These are phyloP conservation scores for Folsomia candida DNA, from an alignment of 2,888 invertebrate genomes.

Conservation along the genomic window DNA sequence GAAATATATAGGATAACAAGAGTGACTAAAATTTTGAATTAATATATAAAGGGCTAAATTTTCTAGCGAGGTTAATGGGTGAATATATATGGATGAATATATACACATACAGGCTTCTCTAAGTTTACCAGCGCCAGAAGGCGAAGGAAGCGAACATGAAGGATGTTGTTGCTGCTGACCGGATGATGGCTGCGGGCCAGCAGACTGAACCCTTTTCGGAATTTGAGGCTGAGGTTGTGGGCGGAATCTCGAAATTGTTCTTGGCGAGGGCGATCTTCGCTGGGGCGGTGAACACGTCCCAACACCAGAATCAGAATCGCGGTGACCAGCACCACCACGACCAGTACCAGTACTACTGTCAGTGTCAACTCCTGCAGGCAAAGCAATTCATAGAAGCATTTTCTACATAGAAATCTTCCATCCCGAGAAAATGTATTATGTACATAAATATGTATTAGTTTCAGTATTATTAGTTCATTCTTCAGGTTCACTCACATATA, in stretches of 20 bases:
- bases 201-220: constrained; percentile 2
- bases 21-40: too few species aligned
- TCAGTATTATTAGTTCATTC: not conserved
- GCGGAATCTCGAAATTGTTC: not conserved
- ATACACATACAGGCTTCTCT: constrained; percentile 35
- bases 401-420: constrained; percentile 9
- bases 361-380: constrained; percentile 39
- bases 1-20: too few species aligned
- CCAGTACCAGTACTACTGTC: constrained; percentile 40
- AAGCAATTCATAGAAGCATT: constrained; percentile 1
- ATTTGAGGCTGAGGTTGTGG: constrained; percentile 20
- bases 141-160: constrained; percentile 49
- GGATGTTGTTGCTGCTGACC: constrained; percentile 34
- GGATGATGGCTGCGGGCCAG: constrained; percentile 19
- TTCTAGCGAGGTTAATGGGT: too few species aligned
- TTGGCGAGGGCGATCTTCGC: constrained; percentile 41
- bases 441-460: not conserved
- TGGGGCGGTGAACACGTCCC: constrained; percentile 48
- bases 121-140: constrained; percentile 47
- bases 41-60: too few species aligned
- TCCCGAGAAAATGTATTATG: not conserved
- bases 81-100: too few species aligned
- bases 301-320: constrained; percentile 49
- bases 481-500: not conserved
- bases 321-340: constrained; percentile 34